These are phyloP conservation scores for Oopsacas minuta DNA, from an alignment of 37 sponge, comb jelly and placozoan species.

Conservation along the genomic window DNA sequence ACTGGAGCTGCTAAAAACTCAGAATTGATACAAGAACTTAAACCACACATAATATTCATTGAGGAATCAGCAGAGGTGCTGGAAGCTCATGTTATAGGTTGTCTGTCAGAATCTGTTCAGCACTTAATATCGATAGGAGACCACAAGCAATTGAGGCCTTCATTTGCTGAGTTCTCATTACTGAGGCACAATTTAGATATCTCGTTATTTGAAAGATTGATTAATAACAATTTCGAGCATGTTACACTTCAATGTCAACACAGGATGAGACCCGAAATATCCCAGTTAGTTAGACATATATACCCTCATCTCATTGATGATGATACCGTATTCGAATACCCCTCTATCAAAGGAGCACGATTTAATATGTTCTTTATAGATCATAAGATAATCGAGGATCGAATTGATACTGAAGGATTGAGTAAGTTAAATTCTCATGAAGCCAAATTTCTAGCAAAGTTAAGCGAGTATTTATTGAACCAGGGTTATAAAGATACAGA, in stretches of 20 bases:
- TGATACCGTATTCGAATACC: conserved; percentile 21
- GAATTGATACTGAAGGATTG: conserved; percentile 18
- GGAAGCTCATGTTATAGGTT: conserved; percentile 29
- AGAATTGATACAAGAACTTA: conserved; percentile 10
- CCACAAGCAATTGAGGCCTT: conserved; percentile 37
- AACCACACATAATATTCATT: conserved; percentile 37
- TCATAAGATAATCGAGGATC: conserved; percentile 27
- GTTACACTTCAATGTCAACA: conserved; percentile 25
- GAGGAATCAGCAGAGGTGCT: conserved; percentile 46
- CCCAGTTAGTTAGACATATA: conserved; percentile 23
- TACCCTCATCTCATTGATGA: conserved; percentile 20
- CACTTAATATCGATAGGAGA: conserved; percentile 39
- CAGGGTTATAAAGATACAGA: conserved; percentile 22
- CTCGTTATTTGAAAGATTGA: conserved; percentile 37
- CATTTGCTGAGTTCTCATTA: conserved; percentile 23
- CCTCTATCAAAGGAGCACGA: conserved; percentile 24
- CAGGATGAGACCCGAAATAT: conserved; percentile 42
- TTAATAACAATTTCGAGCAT: conserved; percentile 18
- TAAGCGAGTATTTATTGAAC: conserved; percentile 35
- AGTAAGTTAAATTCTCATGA: conserved; percentile 38
- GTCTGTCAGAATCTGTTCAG: conserved; percentile 22
- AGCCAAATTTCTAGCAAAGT: conserved; percentile 30
- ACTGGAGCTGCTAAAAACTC: conserved; percentile 39
- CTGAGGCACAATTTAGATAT: conserved; percentile 27
- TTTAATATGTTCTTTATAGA: conserved; percentile 48